A percentile compares a stretch with the other conserved stretches of the same genome.
Conservation (phyloP, 2,888 invertebrate genomes). For the Arenicola marina region DNA sequence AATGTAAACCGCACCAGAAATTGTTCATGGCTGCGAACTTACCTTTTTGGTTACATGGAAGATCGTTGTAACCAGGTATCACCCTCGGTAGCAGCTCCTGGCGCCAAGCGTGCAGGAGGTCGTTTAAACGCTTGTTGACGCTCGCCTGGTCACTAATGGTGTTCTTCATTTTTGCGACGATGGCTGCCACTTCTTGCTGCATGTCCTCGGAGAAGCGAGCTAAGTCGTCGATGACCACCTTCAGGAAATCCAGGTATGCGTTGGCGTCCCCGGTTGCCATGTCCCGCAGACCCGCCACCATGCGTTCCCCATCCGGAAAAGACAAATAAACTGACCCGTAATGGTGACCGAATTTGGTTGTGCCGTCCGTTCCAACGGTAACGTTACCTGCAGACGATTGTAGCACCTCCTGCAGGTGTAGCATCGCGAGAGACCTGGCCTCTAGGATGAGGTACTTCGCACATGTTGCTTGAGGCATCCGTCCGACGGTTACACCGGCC, state of each 20-base stretch:
- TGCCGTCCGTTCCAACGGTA: conserved; percentile 4
- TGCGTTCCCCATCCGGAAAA: not conserved
- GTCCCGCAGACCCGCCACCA: conserved; percentile 5
- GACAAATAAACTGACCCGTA: conserved; percentile 1
- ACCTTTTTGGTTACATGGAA: conserved; percentile 7
- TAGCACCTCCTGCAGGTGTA: not conserved
- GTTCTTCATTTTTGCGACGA: conserved; percentile 8
- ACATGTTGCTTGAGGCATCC: conserved; percentile 8
- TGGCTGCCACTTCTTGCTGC: too few relatives aligned
- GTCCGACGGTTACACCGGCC: not conserved
- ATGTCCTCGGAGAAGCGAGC: not conserved
- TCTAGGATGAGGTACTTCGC: conserved; percentile 11
- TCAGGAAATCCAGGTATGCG: not conserved
- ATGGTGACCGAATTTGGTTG: conserved; percentile 6
- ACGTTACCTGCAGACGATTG: not conserved
- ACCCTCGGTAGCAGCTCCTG: conserved; percentile 18
- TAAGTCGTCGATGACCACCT: conserved; percentile 2
- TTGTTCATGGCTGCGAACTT: conserved; percentile 16
- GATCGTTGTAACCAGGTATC: conserved; percentile 11
- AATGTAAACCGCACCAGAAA: conserved; percentile 29
- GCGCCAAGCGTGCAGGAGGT: conserved; percentile 17
- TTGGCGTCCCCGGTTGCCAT: conserved; percentile 7
- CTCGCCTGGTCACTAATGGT: conserved; percentile 13
- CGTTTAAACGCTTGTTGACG: conserved; percentile 21
- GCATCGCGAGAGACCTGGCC: conserved; percentile 5